These are phyloP conservation scores for Lumbricus terrestris DNA, from an alignment of 2,888 invertebrate genomes.

Conservation along the genomic window DNA sequence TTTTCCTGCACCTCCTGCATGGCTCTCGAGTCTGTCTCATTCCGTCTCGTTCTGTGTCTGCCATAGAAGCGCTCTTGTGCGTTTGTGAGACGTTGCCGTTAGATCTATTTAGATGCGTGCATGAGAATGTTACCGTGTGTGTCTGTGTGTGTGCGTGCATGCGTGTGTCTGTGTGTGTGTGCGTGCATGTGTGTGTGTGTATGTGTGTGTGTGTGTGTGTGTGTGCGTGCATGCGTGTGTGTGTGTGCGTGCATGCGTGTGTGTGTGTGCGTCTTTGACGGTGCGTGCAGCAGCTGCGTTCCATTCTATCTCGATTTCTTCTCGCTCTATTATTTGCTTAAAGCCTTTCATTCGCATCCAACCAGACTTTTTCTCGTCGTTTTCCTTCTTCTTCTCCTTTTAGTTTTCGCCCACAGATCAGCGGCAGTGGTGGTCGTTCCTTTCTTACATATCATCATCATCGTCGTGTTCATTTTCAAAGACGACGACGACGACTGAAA, in stretches of 20 bases:
- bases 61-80: not conserved
- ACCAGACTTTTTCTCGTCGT: not conserved
- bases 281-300: not conserved
- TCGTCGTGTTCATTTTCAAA: not conserved
- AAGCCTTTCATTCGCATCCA: not conserved
- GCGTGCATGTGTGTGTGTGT: not conserved
- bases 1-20: not conserved
- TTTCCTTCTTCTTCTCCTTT: not conserved
- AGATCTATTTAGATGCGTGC: too few species aligned
- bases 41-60: too few species aligned
- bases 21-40: too few species aligned
- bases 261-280: not conserved
- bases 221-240: not conserved
- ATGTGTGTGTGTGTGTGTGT: not conserved
- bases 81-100: not conserved
- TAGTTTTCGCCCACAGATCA: not conserved
- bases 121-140: not conserved
- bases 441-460: too few species aligned
- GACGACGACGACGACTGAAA: not conserved
- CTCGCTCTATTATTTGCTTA: not conserved
- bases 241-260: not conserved
- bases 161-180: not conserved
- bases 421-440: not conserved
- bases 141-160: not conserved
- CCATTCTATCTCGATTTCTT: not conserved